Base-by-base conservation (phyloP, 2,797 vertebrate genomes). In the Trematomus bernacchii region DNA sequence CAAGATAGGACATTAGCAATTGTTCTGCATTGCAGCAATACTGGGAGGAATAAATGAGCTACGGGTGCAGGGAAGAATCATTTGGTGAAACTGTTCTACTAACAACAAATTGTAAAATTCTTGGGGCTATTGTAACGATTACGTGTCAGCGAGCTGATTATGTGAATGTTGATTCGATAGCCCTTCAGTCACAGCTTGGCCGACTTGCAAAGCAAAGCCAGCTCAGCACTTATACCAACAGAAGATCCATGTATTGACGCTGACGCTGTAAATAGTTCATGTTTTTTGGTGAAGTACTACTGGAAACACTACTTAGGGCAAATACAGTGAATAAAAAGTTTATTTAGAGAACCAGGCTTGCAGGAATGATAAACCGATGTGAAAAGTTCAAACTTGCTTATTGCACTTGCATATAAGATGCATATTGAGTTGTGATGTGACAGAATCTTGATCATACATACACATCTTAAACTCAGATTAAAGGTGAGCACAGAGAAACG, bases 211-310 rank as follows among this genome's bases (percentile, higher is more conserved):
- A 33, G 57, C 30, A 66, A 71, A 59, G 70, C 53, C 21, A 57
- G 23, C 44, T 83, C 71, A 79, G 74, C 82, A 79, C 48, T 59
- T 82, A 51, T 58, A 53, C 79, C 59, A 77, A 67, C 10, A 80
- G 30, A 53, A 33, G 40, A 76, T 72, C 59, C 27, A 59, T 75
- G 55, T 72, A 76, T 77, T 16, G 57, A 82, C 75, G 53, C n/a
- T 69, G 53, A 80, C 76, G 71, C 75, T 88, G 76, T 30, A 40
- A 67, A 59, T 40, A n/a, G 21, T 60, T 69, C 47, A 47, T 61
- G 42, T 44, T 51, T 69, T 57, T 70, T 62, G 64, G 66, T 33
- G 21, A 66, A 50, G 33, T 59, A 57, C 59, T 72, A 46, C 44
- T 21, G 52, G 37, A 72, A 76, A 71, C 48, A 57, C 3, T 57